Evolutionary conservation across 2,888 invertebrate genomes (phyloP), one percentile per base, ranked within the genome.

Genomic region (Xylocampa areola): DNA sequence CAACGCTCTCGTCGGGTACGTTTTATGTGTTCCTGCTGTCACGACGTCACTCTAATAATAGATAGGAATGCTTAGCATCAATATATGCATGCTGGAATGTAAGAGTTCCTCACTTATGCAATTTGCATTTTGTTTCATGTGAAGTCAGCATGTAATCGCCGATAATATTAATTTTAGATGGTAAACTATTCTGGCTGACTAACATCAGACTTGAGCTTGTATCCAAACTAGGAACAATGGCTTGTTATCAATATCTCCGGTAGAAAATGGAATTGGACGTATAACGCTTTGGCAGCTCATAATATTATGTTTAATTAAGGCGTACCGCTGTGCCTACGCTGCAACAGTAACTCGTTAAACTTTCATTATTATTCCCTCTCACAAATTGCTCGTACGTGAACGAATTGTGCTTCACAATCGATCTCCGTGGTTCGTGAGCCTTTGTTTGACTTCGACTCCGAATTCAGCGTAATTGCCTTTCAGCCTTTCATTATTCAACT

Each of bases 401-500:
- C 89, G 87, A 90, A 91, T 90, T 88, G 87, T 87, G 88, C 87
- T 79, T 86, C 84, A 89, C 87, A 87, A 92, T 94, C 92, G 93
- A 93, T 92, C 89, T 91, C 86, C 79, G 83, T 76, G 84, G 83
- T 81, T 86, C 80, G 85, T 81, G 87, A 85, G 88, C 87, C 88
- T 92, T 93, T 94, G 94, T 94, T 94, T 93, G 92, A 92, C 85
- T 94, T 92, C 88, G 88, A 88, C 89, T 92, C 89, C 87, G 87
- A 93, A 94, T 93, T 92, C 92, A 88, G 90, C 90, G 87, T 93
- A 94, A 94, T 94, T 93, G 92, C 92, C 93, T 93, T 93, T 91
- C 90, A 92, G 90, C 84, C 90, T 92, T 92, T 92, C 92, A 92
- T 93, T 93, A 93, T 93, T 92, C 91, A 91, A 89, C 92, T 93